Percentiles rank a stretch among this genome's conserved stretches.
These are phyloP conservation scores for Julus scanicus DNA, from an alignment of 2,888 invertebrate species.

Conservation along the genomic window DNA sequence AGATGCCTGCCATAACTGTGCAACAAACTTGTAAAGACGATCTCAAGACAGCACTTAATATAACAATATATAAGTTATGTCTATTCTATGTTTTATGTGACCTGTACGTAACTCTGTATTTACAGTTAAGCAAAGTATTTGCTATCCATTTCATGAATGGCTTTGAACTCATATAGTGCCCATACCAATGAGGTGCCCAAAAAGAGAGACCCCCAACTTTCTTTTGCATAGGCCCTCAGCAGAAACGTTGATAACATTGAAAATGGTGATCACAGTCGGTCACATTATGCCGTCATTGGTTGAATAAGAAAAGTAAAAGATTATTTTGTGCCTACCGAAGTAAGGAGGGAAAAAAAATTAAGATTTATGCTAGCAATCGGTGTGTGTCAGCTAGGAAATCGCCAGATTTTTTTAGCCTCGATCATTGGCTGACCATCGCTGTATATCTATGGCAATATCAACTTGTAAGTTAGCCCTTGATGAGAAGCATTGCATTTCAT, in stretches of 20 bases:
- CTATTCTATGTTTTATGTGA: no score
- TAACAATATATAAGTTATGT: no score
- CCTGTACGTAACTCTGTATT: no score
- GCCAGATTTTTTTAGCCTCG: background rate
- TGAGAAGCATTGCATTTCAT: slow-evolving; percentile 50
- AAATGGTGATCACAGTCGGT: slow-evolving; percentile 45
- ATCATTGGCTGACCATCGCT: slow-evolving; percentile 21
- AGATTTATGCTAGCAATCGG: slow-evolving; percentile 52
- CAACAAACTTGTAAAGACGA: no score
- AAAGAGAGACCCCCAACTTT: background rate
- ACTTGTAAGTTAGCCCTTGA: slow-evolving; percentile 47
- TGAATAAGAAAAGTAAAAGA: slow-evolving; percentile 40
- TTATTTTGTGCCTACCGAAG: slow-evolving; percentile 12
- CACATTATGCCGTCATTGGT: slow-evolving; percentile 40
- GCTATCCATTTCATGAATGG: no score
- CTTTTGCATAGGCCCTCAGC: background rate
- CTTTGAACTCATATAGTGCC: no score
- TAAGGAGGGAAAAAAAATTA: slow-evolving; percentile 14
- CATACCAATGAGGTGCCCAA: background rate
- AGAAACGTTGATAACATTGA: slow-evolving; percentile 45
- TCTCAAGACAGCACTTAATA: no score
- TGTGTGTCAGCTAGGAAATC: slow-evolving; percentile 37
- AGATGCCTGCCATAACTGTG: no score
- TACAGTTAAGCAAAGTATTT: no score
- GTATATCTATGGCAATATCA: slow-evolving; percentile 35